Conservation (phyloP, 2,113 vertebrate species). For the Datnioides undecimradiatus region DNA sequence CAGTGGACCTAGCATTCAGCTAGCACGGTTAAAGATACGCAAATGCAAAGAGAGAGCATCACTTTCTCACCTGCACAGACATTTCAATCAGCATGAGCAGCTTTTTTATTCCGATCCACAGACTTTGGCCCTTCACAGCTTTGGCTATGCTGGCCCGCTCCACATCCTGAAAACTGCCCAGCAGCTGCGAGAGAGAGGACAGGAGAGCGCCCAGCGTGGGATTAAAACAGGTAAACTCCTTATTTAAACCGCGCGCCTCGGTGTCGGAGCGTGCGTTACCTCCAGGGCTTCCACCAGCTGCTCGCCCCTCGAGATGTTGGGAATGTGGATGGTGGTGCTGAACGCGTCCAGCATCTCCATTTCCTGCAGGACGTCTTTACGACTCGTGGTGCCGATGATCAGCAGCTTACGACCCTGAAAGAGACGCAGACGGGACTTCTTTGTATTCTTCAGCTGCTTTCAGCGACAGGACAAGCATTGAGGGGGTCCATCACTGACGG, state of each 20-base stretch:
- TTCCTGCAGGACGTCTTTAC: slow-evolving; percentile 95
- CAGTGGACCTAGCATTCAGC: neutral
- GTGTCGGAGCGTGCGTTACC: no score
- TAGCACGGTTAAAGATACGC: neutral
- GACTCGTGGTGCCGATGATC: slow-evolving; percentile 96
- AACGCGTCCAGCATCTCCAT: slow-evolving; percentile 98
- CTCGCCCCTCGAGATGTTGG: slow-evolving; percentile 91
- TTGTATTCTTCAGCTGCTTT: neutral
- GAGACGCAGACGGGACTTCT: neutral
- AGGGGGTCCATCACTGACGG: no score
- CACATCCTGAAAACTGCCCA: slow-evolving; percentile 93
- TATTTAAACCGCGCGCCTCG: no score
- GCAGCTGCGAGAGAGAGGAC: slow-evolving; percentile 83
- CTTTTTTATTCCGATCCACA: slow-evolving; percentile 98
- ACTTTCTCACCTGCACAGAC: slow-evolving; percentile 90
- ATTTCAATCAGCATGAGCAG: slow-evolving; percentile 98
- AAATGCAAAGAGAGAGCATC: neutral
- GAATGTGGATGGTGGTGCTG: slow-evolving; percentile 95
- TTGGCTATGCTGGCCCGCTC: slow-evolving; percentile 90
- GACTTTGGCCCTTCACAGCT: slow-evolving; percentile 85
- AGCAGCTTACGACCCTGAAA: slow-evolving; percentile 94
- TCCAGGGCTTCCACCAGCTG: slow-evolving; percentile 94
- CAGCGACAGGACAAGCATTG: no score
- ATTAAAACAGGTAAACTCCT: neutral
- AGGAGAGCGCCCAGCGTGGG: neutral